Percentiles rank a stretch among this genome's conserved stretches.
phyloP scores from a whole-genome alignment of 2,797 vertebrate species.

The Apogon talboti region DNA sequence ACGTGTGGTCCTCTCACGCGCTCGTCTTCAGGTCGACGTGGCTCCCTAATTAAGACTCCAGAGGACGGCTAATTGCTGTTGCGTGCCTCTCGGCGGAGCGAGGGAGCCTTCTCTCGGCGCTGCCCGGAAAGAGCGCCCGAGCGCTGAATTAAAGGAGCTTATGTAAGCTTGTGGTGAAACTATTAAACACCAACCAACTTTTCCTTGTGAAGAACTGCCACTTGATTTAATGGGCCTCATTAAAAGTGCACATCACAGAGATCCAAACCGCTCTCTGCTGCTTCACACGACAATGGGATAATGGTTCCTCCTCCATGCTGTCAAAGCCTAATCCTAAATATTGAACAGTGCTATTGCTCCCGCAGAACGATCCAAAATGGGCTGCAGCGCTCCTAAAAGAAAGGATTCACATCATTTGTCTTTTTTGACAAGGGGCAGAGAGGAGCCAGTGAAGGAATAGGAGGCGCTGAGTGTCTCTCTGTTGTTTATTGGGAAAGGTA shows the following conservation, averaged over 20 bases:
- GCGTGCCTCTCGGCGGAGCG: slow-evolving; percentile 81
- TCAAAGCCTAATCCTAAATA: slow-evolving; percentile 74
- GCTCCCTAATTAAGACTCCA: slow-evolving; percentile 88
- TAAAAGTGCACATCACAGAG: slow-evolving; percentile 86
- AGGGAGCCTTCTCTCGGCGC: slow-evolving; percentile 79
- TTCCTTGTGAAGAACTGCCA: slow-evolving; percentile 84
- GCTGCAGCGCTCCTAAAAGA: slow-evolving; percentile 57
- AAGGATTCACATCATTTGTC: slow-evolving; percentile 73
- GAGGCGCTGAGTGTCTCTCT: slow-evolving; percentile 36
- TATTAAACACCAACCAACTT: slow-evolving; percentile 85
- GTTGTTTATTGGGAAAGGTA: slow-evolving; percentile 59
- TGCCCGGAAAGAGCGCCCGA: slow-evolving; percentile 79
- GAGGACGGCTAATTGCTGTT: slow-evolving; percentile 85
- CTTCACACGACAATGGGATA: slow-evolving; percentile 76
- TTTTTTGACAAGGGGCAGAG: slow-evolving; percentile 70
- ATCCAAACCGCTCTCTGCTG: slow-evolving; percentile 64
- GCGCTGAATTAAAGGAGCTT: slow-evolving; percentile 80
- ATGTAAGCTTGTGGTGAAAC: slow-evolving; percentile 85
- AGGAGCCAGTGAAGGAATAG: slow-evolving; percentile 55
- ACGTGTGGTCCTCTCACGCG: slow-evolving; percentile 79
- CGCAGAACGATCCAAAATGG: slow-evolving; percentile 54
- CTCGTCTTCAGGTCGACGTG: slow-evolving; percentile 82
- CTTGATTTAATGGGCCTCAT: slow-evolving; percentile 87
- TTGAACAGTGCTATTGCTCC: slow-evolving; percentile 61
- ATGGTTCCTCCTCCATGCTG: slow-evolving; percentile 68